Evolutionary conservation across 1,140 invertebrate species (phyloP).

Genomic region (Pachypsylla venusta): DNA sequence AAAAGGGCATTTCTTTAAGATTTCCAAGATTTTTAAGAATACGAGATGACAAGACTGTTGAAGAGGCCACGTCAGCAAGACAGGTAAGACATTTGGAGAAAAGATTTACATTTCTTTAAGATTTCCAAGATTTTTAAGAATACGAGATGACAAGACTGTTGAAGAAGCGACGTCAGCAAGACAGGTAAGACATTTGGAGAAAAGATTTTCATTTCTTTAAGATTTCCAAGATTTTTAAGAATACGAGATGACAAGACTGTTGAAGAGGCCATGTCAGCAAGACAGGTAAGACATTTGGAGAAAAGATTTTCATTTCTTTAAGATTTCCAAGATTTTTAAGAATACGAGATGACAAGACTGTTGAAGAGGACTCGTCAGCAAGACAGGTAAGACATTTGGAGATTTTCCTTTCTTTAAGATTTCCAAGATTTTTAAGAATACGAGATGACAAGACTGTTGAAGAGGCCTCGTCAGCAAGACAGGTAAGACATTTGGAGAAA

Average conservation of each 20-base stretch:
- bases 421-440: slow-evolving; percentile 85
- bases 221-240: slow-evolving; percentile 90
- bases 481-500: slow-evolving; percentile 41
- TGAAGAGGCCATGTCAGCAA: slow-evolving; percentile 82
- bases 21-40: slow-evolving; percentile 91
- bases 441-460: slow-evolving; percentile 88
- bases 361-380: slow-evolving; percentile 84
- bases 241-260: slow-evolving; percentile 84
- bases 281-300: slow-evolving; percentile 68
- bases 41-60: slow-evolving; percentile 83
- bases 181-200: slow-evolving; percentile 70
- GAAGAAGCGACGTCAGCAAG: slow-evolving; percentile 85
- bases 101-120: slow-evolving; percentile 73
- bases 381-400: slow-evolving; percentile 69
- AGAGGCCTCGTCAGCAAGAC: slow-evolving; percentile 78
- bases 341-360: slow-evolving; percentile 84
- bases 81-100: slow-evolving; percentile 77
- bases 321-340: slow-evolving; percentile 88
- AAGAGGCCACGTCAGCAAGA: slow-evolving; percentile 80
- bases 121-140: slow-evolving; percentile 87
- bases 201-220: slow-evolving; percentile 72
- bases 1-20: slow-evolving; percentile 87
- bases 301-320: slow-evolving; percentile 75
- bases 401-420: slow-evolving; percentile 89
- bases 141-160: slow-evolving; percentile 82